Percentiles rank a stretch among this genome's conserved stretches.
Evolutionary conservation across 2,113 vertebrate species (phyloP).

Genomic region (Megaleporinus macrocephalus): DNA sequence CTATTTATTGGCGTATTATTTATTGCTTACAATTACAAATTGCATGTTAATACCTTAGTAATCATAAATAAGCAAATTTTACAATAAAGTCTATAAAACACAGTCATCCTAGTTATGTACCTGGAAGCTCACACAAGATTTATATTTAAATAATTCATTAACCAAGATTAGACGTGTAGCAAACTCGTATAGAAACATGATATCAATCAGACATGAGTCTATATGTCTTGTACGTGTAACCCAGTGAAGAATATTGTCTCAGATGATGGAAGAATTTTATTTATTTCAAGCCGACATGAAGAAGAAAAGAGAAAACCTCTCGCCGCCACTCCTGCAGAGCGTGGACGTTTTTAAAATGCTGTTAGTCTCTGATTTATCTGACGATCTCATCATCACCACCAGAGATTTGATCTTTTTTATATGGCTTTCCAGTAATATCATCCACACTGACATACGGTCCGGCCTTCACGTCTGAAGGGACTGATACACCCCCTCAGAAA

Average conservation of each 20-base stretch:
- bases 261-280: not conserved
- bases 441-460: not conserved
- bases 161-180: no score
- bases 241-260: not conserved
- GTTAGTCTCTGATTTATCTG: not conserved
- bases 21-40: no score
- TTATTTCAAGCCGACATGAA: not conserved
- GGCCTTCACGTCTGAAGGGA: not conserved
- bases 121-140: no score
- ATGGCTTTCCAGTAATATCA: not conserved
- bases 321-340: not conserved
- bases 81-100: no score
- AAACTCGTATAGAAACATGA: no score
- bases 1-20: no score
- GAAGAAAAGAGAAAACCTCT: not conserved
- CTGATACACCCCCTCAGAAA: not conserved
- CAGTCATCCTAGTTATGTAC: no score
- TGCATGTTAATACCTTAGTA: no score
- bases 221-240: no score
- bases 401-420: conserved; percentile 16
- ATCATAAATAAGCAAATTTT: no score
- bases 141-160: no score
- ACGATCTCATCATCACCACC: not conserved
- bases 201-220: no score
- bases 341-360: not conserved